Percentiles rank a stretch among this genome's conserved stretches.
These are phyloP conservation scores for Oryzias sinensis DNA, from an alignment of 2,797 vertebrate species.

Conservation along the genomic window DNA sequence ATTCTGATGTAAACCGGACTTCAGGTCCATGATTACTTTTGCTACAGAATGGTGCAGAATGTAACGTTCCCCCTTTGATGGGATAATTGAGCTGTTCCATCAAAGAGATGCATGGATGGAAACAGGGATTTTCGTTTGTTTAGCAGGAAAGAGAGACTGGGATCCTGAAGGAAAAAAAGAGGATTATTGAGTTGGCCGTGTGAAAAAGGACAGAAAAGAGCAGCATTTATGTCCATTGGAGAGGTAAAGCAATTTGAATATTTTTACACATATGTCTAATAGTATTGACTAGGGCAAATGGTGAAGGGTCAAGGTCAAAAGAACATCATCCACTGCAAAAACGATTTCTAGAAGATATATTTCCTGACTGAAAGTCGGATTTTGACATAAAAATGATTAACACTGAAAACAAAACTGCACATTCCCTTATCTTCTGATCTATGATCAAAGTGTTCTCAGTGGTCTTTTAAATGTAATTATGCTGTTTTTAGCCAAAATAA, in stretches of 20 bases:
- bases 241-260: slow-evolving; percentile 49
- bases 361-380: slow-evolving; percentile 4
- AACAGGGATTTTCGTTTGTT: slow-evolving; percentile 64
- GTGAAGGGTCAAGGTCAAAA: slow-evolving; percentile 58
- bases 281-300: slow-evolving; percentile 32
- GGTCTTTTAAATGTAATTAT: no score
- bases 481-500: no score
- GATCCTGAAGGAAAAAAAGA: slow-evolving; percentile 23
- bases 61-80: slow-evolving; percentile 49
- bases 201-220: slow-evolving; percentile 17
- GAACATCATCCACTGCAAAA: slow-evolving; percentile 32
- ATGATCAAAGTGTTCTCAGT: no score
- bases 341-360: background rate
- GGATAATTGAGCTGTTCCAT: slow-evolving; percentile 75
- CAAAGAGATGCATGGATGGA: slow-evolving; percentile 69
- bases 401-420: background rate
- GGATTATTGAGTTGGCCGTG: slow-evolving; percentile 15
- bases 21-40: slow-evolving; percentile 46
- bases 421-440: no score
- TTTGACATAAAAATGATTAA: background rate
- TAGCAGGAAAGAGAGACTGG: slow-evolving; percentile 26
- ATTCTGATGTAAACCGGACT: slow-evolving; percentile 43
- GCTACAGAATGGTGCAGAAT: slow-evolving; percentile 53
- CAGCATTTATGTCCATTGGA: slow-evolving; percentile 54
- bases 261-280: slow-evolving; percentile 46